phyloP scores from a whole-genome alignment of 1,140 invertebrate species.

The Pogonognathellus flavescens region DNA sequence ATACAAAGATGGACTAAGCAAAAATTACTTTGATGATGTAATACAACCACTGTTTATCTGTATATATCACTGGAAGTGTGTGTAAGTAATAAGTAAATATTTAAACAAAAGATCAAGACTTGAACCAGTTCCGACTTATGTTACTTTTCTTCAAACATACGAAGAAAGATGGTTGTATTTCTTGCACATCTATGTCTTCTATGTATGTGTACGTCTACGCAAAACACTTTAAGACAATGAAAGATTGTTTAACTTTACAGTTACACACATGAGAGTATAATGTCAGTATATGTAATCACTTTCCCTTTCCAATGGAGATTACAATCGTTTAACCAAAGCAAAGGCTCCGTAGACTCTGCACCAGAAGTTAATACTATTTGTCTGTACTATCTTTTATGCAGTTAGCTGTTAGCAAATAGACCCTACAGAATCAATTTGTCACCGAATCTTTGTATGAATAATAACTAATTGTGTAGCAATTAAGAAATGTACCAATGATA shows the following conservation, averaged over 20 bases:
- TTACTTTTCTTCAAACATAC: not conserved
- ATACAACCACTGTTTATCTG: not conserved
- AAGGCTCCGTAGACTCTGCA: not conserved
- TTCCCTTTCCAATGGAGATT: not conserved
- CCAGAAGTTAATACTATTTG: not conserved
- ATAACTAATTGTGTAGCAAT: too few species aligned
- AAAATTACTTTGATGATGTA: not conserved
- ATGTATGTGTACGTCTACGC: too few species aligned
- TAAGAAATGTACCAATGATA: too few species aligned
- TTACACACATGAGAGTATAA: too few species aligned
- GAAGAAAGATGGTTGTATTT: not conserved
- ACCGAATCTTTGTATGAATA: too few species aligned
- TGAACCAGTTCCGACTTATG: not conserved
- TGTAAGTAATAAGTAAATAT: conserved; percentile 14
- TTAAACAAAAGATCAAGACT: not conserved
- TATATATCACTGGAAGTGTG: not conserved
- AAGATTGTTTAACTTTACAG: not conserved
- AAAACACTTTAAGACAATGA: conserved; percentile 12
- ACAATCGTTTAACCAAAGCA: not conserved
- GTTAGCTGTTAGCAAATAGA: not conserved
- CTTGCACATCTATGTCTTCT: too few species aligned
- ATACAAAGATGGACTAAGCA: not conserved
- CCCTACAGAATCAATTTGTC: not conserved
- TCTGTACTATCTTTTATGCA: not conserved
- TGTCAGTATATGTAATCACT: not conserved